Evolutionary conservation across 2,888 invertebrate species (phyloP), one percentile per base, ranked within the genome.

Genomic region (Aleiodes leptofemur): DNA sequence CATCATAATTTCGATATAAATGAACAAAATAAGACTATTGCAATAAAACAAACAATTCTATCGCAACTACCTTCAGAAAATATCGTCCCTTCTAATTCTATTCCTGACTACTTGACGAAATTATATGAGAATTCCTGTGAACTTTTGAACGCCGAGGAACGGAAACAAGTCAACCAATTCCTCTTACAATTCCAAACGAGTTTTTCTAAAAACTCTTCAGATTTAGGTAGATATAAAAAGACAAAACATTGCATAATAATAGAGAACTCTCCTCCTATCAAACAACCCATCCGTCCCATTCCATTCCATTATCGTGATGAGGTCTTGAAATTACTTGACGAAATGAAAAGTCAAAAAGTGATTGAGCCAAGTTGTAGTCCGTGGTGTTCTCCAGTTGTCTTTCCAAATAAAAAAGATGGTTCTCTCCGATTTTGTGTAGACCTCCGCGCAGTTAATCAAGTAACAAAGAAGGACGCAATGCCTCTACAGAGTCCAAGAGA

Each of bases 381-480:
- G 0, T 76, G 78, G 78, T 68, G 69, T 11, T 73, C 76, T n/a
- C 59, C 74, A 34, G 73, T 69, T 7, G 74, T 74, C 0, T 59
- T 78, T n/a, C 73, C 61, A 13, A 56, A 69, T 11, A 77, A 75
- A 31, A 68, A 50, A 1, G 72, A 61, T 29, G 76, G 72, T 2
- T 53, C 57, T 11, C 43, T 70, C 4, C 53, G 74, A 56, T 74
- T 77, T 64, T 74, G 74, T 16, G 68, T 74, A 6, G 69, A 72
- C 31, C 64, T 72, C 53, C 57, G 70, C 5, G 43, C 48, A 14
- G 13, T 77, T 8, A 77, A 77, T 59, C 13, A 38, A 0, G 34
- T 69, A 16, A 76, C 76, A 1, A 70, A 48, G 2, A 71, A 76
- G 55, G 66, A 76, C 2, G 73, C 77, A 9, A 69, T 68, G 13